Evolutionary conservation across 2,113 vertebrate species (phyloP).

Genomic region (Halcyon senegalensis): DNA sequence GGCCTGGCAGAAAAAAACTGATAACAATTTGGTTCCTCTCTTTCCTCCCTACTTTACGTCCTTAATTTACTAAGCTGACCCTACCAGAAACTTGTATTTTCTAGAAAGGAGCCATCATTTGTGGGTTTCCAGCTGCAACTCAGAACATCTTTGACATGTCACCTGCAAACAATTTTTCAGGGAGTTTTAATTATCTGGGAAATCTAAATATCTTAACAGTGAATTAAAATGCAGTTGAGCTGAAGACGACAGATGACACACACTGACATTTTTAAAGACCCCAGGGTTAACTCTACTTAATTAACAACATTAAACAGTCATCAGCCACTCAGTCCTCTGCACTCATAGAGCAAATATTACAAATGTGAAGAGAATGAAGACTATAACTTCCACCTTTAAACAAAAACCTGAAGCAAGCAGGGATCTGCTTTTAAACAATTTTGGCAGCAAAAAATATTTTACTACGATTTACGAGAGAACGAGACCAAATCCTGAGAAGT

Average conservation of each 20-base stretch:
- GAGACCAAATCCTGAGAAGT: not conserved
- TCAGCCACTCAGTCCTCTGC: not conserved
- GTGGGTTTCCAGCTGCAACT: not conserved
- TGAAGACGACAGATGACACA: not conserved
- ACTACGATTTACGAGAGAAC: not conserved
- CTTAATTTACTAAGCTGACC: not conserved
- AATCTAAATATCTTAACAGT: not conserved
- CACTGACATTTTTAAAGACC: not conserved
- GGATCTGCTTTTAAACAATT: not conserved
- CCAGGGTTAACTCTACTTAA: not conserved
- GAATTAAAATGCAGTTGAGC: not conserved
- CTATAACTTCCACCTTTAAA: not conserved
- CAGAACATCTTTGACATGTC: not conserved
- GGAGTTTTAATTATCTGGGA: constrained; percentile 11
- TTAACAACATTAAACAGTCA: not conserved
- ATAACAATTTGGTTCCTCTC: not conserved
- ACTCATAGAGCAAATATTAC: not conserved
- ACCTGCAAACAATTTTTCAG: not conserved
- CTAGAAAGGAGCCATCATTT: not conserved
- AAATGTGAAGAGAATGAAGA: not conserved
- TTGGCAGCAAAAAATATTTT: not conserved
- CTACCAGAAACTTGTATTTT: not conserved
- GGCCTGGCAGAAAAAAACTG: not conserved
- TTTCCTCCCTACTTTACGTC: not conserved
- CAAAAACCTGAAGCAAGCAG: not conserved